Evolutionary conservation across 1,140 invertebrate species (phyloP), one percentile per base, ranked within the genome.

Genomic region (Gerris buenoi): DNA sequence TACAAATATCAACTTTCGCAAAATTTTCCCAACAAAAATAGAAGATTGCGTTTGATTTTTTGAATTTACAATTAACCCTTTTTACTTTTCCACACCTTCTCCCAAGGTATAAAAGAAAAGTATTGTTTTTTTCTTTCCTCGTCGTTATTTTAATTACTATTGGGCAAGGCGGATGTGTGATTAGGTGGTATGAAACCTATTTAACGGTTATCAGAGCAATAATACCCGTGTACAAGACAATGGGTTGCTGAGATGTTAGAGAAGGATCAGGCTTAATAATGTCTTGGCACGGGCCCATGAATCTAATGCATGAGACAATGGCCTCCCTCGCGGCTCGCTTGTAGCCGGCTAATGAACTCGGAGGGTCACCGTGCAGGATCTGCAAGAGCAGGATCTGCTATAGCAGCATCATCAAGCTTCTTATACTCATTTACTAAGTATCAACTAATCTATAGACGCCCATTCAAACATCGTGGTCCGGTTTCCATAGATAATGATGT

Each of bases 401-500:
- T 2, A 25, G n/a, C n/a, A 22, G 60, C 60, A 14, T 57, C 13
- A 57, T 14, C 13, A 57, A 57, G n/a, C 13, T 14, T 57, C 46
- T 57, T 14, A n/a, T 14, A 57, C 46, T 14, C 46, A 57, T n/a
- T 14, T 64, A n/a, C n/a, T 5, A 13, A n/a, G 27, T 18, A 27
- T 27, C 10, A 27, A n/a, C 63, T n/a, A 2, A 2, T 64, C 56
- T 25, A 14, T 23, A 33, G 64, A 23, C 13, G n/a, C n/a, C 2
- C 14, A 65, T 46, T 18, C n/a, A 56, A 58, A 59, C 25, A 33
- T 56, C 67, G 23, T 59, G 72, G 79, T n/a, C n/a, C n/a, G n/a
- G n/a, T n/a, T n/a, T n/a, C n/a, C n/a, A n/a, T n/a, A n/a, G n/a
- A n/a, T n/a, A n/a, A n/a, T n/a, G n/a, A n/a, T n/a, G n/a, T n/a